Evolutionary conservation across 2,888 invertebrate genomes (phyloP), one percentile per base, ranked within the genome.

Genomic region (Melanargia galathea): DNA sequence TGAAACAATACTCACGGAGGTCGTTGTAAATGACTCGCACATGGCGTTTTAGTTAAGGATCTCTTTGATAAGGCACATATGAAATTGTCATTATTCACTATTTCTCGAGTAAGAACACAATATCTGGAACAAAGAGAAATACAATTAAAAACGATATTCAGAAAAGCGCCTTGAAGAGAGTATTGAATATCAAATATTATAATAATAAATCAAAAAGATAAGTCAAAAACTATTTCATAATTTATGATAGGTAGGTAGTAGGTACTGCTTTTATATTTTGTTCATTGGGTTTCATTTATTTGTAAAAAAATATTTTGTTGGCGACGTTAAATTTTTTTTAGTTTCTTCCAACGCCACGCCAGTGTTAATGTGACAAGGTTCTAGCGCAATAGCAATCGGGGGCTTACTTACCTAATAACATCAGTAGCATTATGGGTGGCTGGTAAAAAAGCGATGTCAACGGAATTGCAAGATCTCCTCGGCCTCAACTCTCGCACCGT

Each of bases 361-460:
- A n/a, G n/a, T n/a, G n/a, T n/a, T n/a, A n/a, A n/a, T n/a, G n/a
- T n/a, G n/a, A n/a, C n/a, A n/a, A n/a, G n/a, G n/a, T n/a, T n/a
- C n/a, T n/a, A n/a, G n/a, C n/a, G n/a, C n/a, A n/a, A n/a, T n/a
- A n/a, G n/a, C n/a, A 30, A 13, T 38, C 13, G 35, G 35, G 10
- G 35, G 8, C 3, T 38, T 1, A 8, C 38, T 58, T 72, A 87
- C 90, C 87, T 84, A 51, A 91, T 87, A 11, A 83, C 86, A 64
- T 87, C 85, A 10, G 87, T 86, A n/a, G 83, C 78, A 45, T 87
- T 83, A 57, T 89, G 87, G 0, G 76, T 73, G 0, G 90, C 90
- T 1, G 90, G 90, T 20, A 91, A 63, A 64, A 90, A 90, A 2
- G 90, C 90, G 1, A 91, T 77, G 30, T 89, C 86, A 0, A 88